phyloP scores from a whole-genome alignment of 2,888 invertebrate species.

The Heterodera filipjevi region DNA sequence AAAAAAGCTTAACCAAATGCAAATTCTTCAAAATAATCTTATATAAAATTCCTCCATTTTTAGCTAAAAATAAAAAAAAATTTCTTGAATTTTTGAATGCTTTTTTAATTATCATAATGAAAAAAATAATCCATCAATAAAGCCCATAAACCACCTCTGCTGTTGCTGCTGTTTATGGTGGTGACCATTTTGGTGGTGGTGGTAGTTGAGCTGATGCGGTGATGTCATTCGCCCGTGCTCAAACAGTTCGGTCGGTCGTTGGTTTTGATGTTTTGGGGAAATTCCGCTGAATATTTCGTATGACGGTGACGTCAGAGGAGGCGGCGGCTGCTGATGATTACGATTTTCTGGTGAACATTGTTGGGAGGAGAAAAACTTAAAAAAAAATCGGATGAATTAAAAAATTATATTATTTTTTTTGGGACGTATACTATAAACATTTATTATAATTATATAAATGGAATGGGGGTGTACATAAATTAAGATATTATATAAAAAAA shows the following conservation, averaged over 20 bases:
- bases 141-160: too few relatives aligned
- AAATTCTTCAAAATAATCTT: too few relatives aligned
- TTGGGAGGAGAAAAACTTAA: background rate
- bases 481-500: too few relatives aligned
- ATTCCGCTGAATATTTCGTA: background rate
- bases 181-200: background rate
- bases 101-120: too few relatives aligned
- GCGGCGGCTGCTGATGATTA: background rate
- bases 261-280: background rate
- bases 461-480: too few relatives aligned
- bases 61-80: too few relatives aligned
- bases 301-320: background rate
- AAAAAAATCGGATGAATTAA: background rate
- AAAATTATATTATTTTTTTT: background rate
- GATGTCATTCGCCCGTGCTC: background rate
- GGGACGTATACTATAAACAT: too few relatives aligned
- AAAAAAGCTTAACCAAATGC: too few relatives aligned
- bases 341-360: slow-evolving; percentile 1
- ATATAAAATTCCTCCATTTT: too few relatives aligned
- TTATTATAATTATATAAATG: too few relatives aligned
- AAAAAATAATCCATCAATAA: too few relatives aligned
- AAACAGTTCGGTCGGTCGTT: background rate
- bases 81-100: too few relatives aligned
- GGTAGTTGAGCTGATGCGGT: background rate
- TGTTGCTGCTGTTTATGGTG: background rate